phyloP scores from a whole-genome alignment of 2,113 vertebrate species.

The Gallinago undulata region DNA sequence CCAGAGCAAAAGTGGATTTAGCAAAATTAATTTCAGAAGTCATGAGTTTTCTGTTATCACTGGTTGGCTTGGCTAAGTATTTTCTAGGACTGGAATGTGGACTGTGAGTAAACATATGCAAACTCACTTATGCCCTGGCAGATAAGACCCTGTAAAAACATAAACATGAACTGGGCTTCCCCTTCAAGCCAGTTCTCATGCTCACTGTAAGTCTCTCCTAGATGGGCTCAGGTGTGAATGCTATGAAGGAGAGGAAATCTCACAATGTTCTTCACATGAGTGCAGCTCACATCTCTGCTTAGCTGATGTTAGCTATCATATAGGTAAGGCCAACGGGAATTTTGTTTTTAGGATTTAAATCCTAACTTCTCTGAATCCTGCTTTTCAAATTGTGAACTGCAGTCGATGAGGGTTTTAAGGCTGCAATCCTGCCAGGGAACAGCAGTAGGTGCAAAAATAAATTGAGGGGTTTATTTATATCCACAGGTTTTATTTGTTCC shows the following conservation, averaged over 20 bases:
- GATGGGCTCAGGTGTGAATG: background rate
- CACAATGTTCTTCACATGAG: background rate
- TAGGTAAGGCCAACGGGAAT: background rate
- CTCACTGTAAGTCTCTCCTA: background rate
- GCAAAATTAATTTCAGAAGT: background rate
- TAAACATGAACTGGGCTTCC: background rate
- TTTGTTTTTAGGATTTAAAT: background rate
- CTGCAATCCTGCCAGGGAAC: background rate
- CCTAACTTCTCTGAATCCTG: background rate
- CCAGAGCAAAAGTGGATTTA: background rate
- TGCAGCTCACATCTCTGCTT: background rate
- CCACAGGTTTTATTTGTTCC: background rate
- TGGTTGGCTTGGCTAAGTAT: background rate
- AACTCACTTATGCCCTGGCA: fast-evolving
- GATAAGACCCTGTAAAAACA: background rate
- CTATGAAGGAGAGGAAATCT: background rate
- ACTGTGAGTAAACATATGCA: fast-evolving
- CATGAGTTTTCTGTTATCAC: background rate
- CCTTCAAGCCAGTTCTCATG: background rate
- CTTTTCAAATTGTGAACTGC: background rate
- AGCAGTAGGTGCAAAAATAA: background rate
- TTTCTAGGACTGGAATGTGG: background rate
- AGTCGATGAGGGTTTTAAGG: background rate
- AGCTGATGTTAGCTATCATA: background rate
- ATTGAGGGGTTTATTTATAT: background rate